A percentile compares a stretch with the other conserved stretches of the same genome.
phyloP scores from a whole-genome alignment of 2,797 vertebrate species.

The Thamnophis elegans region DNA sequence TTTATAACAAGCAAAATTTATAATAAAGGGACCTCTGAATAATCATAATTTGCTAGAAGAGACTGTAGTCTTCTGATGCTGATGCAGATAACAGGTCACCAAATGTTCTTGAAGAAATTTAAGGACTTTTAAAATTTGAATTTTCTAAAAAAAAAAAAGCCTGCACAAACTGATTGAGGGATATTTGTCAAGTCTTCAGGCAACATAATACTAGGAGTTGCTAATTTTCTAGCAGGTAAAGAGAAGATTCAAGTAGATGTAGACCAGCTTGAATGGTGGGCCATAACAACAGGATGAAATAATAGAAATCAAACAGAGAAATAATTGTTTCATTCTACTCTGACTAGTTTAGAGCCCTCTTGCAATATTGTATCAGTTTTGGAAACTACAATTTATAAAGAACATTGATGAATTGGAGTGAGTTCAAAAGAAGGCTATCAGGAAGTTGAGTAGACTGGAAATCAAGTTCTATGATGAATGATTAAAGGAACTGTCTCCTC shows the following conservation, averaged over 20 bases:
- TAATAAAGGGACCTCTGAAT: conserved; percentile 32
- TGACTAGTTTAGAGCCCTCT: neutral
- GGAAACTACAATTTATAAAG: neutral
- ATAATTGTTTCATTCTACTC: neutral
- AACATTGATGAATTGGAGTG: neutral
- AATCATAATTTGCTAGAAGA: conserved; percentile 37
- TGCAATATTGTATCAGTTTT: neutral
- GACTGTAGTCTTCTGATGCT: conserved; percentile 34
- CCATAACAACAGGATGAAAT: neutral
- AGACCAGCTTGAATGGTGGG: neutral
- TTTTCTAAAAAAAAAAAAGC: neutral
- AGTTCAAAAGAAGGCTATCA: neutral
- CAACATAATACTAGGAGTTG: neutral
- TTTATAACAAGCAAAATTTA: conserved; percentile 36
- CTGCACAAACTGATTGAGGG: conserved; percentile 15
- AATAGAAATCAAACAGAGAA: too few relatives aligned
- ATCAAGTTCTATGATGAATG: neutral
- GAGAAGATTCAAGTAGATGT: neutral
- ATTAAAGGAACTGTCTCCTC: neutral
- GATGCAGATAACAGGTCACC: conserved; percentile 37
- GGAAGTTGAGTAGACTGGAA: neutral
- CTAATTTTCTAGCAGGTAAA: neutral
- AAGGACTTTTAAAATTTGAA: conserved; percentile 29
- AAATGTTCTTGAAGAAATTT: conserved; percentile 30
- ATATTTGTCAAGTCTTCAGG: neutral